Evolutionary conservation across 2,797 vertebrate genomes (phyloP), one percentile per base, ranked within the genome.

Genomic region (Fratercula arctica): DNA sequence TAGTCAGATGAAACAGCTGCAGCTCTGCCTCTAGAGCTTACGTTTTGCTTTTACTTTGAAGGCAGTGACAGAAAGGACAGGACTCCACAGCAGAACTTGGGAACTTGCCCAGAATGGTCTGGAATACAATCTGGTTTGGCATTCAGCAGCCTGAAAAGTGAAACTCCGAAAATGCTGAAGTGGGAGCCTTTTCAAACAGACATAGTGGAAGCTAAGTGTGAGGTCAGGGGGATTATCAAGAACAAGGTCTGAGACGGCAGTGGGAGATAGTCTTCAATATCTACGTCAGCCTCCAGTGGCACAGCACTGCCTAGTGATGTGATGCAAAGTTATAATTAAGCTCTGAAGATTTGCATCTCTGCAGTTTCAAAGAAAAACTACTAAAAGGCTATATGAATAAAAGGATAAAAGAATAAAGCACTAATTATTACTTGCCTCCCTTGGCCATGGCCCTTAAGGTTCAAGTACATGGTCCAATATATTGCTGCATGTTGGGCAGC

Each of bases 381-480:
- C 74, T 35, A 75, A 51, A 11, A 33, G 21, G 31, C 33, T 35
- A 50, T 13, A 48, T 23, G 10, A 74, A 59, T 46, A 17, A n/a
- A 50, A 91, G 3, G 4, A 23, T 39, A 41, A 63, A 90, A 73
- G 7, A 70, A 46, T 37, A 46, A 77, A 82, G 3, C 12, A 83
- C 3, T 19, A 48, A 54, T 41, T 61, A 50, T 66, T 73, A 41
- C 17, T n/a, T 69, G 16, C 3, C 6, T 70, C 3, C 11, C 16
- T 10, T 4, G 12, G 1, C 9, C 16, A 19, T 48, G 29, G 28
- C 37, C 23, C 29, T 26, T 37, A 31, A 0, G 0, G 2, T 21
- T 75, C 57, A 83, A 74, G 24, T 2, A 14, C n/a, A 7, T 16
- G 6, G 6, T 60, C 26, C 45, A 81, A 12, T 5, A 25, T 1